Base-by-base conservation (phyloP, 2,797 vertebrate genomes). In the Chelidonichthys spinosus region DNA sequence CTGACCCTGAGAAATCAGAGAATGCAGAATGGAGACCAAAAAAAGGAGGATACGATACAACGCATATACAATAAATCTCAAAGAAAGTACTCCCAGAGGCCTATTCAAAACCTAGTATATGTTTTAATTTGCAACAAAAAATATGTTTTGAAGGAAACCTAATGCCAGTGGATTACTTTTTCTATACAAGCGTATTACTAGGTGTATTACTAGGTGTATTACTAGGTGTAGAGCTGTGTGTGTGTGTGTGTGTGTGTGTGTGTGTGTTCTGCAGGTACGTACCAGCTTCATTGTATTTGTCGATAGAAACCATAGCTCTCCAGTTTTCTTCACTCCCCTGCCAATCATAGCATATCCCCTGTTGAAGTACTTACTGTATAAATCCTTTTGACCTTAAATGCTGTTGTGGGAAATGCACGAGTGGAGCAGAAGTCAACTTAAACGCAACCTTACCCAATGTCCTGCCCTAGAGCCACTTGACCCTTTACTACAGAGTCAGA, bases 331-430 rank as follows among this genome's bases (percentile, higher is more conserved):
- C 13, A 67, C 11, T 42, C 9, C 49, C 46, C 50, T 62, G 44
- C 35, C 66, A 69, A 42, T 59, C 54, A 71, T 32, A 10, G 4
- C 4, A 54, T 69, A 39, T 58, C 62, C 53, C 54, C 15, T 11
- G 43, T 37, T 0, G 13, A 72, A 11, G 63, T 33, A 32, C 14
- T 69, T 54, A 61, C 13, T 44, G 40, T 61, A 53, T 78, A 75
- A 64, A 73, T 76, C 46, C 49, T 43, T 63, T 56, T 76, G 44
- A 69, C 61, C 70, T 73, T 37, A 43, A 68, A 62, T 44, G 18
- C 32, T 11, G 52, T 13, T 33, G 42, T 59, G 37, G 25, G 35
- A 69, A 69, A 74, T 36, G 43, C 40, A 32, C 11, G 36, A 68
- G 18, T 60, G 40, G 3, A 69, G 32, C 50, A 49, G n/a, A 69